Evolutionary conservation across 2,113 vertebrate species (phyloP).

Genomic region (Oplegnathus fasciatus): DNA sequence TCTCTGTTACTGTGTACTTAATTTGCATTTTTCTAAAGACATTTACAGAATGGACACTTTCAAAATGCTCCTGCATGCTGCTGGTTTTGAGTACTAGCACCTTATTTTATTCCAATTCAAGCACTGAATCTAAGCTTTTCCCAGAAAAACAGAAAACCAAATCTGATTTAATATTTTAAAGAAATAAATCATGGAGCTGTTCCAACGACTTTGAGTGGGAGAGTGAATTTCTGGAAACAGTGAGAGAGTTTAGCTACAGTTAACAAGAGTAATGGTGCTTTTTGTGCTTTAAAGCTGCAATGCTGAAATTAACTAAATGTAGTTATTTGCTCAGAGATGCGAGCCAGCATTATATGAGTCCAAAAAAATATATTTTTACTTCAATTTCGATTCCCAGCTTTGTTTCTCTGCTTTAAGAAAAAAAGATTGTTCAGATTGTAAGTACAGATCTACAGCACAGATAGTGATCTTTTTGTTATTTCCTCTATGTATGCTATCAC

Average conservation of each 20-base stretch:
- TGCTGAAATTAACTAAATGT: background rate
- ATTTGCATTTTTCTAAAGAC: background rate
- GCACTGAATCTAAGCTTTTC: background rate
- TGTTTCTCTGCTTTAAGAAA: background rate
- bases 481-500: background rate
- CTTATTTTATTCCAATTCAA: background rate
- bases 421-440: background rate
- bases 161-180: slow-evolving; percentile 17
- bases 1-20: background rate
- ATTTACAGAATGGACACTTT: background rate
- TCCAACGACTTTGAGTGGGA: slow-evolving; percentile 52
- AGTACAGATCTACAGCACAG: slow-evolving; percentile 8
- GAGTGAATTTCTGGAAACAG: slow-evolving; percentile 40
- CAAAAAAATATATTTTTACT: background rate
- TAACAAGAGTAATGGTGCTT: slow-evolving; percentile 25
- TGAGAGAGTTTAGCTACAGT: slow-evolving; percentile 16
- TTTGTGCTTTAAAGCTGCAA: slow-evolving; percentile 23
- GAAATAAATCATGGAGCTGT: slow-evolving; percentile 36
- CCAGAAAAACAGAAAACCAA: slow-evolving; percentile 15
- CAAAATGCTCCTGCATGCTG: background rate
- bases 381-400: background rate
- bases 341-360: background rate
- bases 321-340: background rate
- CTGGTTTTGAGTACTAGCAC: background rate
- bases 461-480: slow-evolving; percentile 4